phyloP scores from a whole-genome alignment of 2,888 invertebrate genomes.

The Drosophila mimica region DNA sequence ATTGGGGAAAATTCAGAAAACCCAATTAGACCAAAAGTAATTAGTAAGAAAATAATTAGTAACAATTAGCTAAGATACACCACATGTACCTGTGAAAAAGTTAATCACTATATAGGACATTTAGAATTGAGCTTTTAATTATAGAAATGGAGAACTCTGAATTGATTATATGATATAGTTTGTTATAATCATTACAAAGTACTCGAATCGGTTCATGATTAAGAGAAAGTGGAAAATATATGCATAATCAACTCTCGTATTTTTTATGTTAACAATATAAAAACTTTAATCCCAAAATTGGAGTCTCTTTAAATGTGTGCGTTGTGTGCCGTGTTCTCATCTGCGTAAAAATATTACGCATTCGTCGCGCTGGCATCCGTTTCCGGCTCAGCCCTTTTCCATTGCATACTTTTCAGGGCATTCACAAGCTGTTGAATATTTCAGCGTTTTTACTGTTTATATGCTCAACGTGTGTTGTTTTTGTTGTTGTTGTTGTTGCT shows the following conservation, averaged over 20 bases:
- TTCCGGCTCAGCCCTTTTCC: slow-evolving; percentile 15
- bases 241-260: slow-evolving; percentile 13
- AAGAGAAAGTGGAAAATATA: slow-evolving; percentile 1
- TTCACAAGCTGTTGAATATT: slow-evolving; percentile 67
- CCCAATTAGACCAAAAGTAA: too few species aligned
- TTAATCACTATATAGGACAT: too few species aligned
- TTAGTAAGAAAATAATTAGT: too few species aligned
- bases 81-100: too few species aligned
- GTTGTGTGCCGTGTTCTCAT: slow-evolving; percentile 1
- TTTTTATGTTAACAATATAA: neutral
- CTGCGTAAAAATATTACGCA: slow-evolving; percentile 30
- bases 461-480: slow-evolving; percentile 24
- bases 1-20: too few species aligned
- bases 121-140: too few species aligned
- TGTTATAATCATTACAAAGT: too few species aligned
- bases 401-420: slow-evolving; percentile 55
- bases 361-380: slow-evolving; percentile 33
- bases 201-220: too few species aligned
- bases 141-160: too few species aligned
- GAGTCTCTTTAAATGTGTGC: neutral
- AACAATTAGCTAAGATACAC: too few species aligned
- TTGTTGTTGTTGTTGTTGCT: slow-evolving; percentile 3
- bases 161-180: too few species aligned
- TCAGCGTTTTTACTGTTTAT: slow-evolving; percentile 61
- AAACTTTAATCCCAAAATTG: neutral